Base-by-base conservation (phyloP, 2,797 vertebrate species). In the Rhodeus uyekii region DNA sequence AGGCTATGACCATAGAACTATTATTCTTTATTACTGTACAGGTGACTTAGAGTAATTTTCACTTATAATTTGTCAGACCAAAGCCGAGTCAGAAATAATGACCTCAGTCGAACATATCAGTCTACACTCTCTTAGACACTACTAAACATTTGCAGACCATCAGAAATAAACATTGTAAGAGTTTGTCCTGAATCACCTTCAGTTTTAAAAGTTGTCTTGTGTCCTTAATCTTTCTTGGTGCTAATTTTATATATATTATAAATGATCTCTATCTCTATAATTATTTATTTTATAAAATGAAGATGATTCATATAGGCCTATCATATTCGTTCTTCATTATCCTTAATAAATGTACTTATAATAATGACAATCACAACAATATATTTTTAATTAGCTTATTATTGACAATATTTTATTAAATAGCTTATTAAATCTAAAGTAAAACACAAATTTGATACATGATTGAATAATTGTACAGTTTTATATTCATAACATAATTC, bases 11-110 rank as follows among this genome's bases (percentile, higher is more conserved):
- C 14, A 10, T 24, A 27, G 29, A 80, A 39, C 27, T 48, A 24
- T 68, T 65, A 3, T 27, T 61, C 71, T 76, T 71, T 4, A 64
- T 84, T 64, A 55, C 36, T 63, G 53, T 71, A n/a, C 10, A 29
- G 69, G 32, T 81, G 42, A 81, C 53, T 58, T 79, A 53, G 2
- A 4, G 16, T 22, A 68, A 10, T 73, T 78, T 78, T 68, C 36
- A 42, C 12, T 39, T 42, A n/a, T 50, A 39, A 58, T 32, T 39
- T 71, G 16, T 67, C 12, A 55, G 44, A 46, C 10, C n/a, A 78
- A 55, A 48, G 50, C 46, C 58, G 39, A 38, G 8, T 73, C 46
- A 65, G 58, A 16, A 10, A 19, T 48, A 42, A 50, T 53, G 63
- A 61, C 69, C 44, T 58, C 46, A 38, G 16, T 46, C 2, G 5